Evolutionary conservation across 2,888 invertebrate species (phyloP).

Genomic region (Pyrochroa serraticornis): DNA sequence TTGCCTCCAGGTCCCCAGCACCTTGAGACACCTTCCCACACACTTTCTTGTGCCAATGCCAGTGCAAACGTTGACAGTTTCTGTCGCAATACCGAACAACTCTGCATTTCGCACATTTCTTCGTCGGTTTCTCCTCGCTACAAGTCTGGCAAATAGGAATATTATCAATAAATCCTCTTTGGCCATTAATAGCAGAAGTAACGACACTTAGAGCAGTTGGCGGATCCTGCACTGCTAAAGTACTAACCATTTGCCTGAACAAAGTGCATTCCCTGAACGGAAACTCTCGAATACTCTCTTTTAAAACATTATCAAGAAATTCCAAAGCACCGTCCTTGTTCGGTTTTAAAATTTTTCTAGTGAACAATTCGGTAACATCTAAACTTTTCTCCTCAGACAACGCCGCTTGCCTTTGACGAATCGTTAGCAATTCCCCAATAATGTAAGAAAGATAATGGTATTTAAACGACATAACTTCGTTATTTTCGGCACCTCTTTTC

Average conservation of each 20-base stretch:
- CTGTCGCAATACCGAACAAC: conserved; percentile 91
- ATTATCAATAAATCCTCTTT: conserved; percentile 75
- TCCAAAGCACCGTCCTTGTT: conserved; percentile 70
- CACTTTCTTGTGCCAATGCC: conserved; percentile 89
- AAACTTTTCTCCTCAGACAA: conserved; percentile 60
- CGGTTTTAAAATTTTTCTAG: conserved; percentile 77
- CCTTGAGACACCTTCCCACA: conserved; percentile 68
- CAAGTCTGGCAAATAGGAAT: conserved; percentile 82
- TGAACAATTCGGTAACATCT: conserved; percentile 76
- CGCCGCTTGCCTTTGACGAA: conserved; percentile 67
- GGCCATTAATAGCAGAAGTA: conserved; percentile 85
- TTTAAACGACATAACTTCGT: conserved; percentile 91
- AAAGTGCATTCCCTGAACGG: conserved; percentile 89
- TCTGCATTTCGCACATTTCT: conserved; percentile 95
- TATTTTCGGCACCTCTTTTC: conserved; percentile 79
- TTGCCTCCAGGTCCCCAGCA: conserved; percentile 25
- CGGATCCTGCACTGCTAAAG: conserved; percentile 75
- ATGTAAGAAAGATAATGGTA: conserved; percentile 82
- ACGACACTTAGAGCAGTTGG: conserved; percentile 75
- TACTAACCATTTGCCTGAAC: conserved; percentile 83
- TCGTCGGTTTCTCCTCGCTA: conserved; percentile 85
- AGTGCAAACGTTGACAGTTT: conserved; percentile 92
- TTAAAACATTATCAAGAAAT: conserved; percentile 75
- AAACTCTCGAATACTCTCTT: conserved; percentile 88
- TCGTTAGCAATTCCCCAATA: conserved; percentile 73